A percentile compares a stretch with the other conserved stretches of the same genome.
These are phyloP conservation scores for Colaptes auratus DNA, from an alignment of 2,113 vertebrate genomes.

Conservation along the genomic window DNA sequence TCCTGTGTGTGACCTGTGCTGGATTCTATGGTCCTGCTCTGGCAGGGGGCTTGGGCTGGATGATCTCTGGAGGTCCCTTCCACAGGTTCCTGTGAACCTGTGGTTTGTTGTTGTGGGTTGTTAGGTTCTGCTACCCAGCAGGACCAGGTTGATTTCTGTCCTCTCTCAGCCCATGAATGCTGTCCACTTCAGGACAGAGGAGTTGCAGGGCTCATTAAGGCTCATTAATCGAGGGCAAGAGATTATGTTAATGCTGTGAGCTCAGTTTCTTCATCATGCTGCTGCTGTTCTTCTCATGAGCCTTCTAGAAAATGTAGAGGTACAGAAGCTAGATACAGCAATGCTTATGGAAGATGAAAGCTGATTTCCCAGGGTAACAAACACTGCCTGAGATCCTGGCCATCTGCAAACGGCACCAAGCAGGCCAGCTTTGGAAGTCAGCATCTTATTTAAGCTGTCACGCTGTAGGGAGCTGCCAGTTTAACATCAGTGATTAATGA, in stretches of 20 bases:
- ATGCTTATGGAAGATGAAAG: not conserved
- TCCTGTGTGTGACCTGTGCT: too few relatives aligned
- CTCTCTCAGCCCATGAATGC: not conserved
- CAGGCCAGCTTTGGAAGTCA: not conserved
- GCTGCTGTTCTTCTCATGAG: not conserved
- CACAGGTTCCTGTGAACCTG: too few relatives aligned
- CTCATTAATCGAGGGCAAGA: not conserved
- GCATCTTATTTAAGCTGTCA: constrained; percentile 6
- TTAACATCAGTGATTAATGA: constrained; percentile 21
- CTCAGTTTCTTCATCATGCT: not conserved
- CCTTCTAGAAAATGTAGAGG: not conserved
- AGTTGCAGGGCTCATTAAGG: not conserved
- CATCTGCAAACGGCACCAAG: not conserved
- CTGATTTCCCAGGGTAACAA: not conserved
- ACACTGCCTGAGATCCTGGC: not conserved
- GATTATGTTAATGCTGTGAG: not conserved
- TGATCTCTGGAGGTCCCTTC: too few relatives aligned
- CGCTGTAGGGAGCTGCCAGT: not conserved
- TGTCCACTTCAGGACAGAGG: not conserved
- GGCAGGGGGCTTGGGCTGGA: too few relatives aligned
- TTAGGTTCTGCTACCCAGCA: not conserved
- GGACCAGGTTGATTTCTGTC: not conserved
- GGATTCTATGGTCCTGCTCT: too few relatives aligned
- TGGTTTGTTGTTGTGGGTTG: not conserved
- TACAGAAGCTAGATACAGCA: not conserved